Conservation (phyloP, 2,113 vertebrate genomes). For the Alethe diademata region DNA sequence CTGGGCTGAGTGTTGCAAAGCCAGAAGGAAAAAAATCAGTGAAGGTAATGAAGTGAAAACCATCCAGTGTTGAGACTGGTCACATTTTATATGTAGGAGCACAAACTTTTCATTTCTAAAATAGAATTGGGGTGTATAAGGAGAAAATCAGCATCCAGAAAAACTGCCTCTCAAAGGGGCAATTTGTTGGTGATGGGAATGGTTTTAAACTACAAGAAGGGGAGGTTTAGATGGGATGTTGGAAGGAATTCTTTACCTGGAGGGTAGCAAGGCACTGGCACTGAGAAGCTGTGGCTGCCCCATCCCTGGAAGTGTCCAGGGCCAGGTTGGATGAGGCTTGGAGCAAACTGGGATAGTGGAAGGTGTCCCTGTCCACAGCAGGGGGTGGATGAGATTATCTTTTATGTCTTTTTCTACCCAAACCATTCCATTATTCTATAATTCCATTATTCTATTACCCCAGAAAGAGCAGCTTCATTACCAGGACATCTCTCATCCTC, state of each 20-base stretch:
- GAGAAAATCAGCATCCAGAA: not conserved
- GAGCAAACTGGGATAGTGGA: not conserved
- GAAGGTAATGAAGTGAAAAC: not conserved
- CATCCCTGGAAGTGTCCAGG: not conserved
- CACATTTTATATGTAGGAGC: not conserved
- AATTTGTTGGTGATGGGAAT: not conserved
- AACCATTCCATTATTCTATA: not conserved
- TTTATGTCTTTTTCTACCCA: not conserved
- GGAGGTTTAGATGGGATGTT: not conserved
- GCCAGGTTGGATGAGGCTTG: fast-evolving
- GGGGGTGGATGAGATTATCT: fast-evolving
- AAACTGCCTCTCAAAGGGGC: not conserved
- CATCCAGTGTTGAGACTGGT: not conserved
- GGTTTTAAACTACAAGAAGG: not conserved
- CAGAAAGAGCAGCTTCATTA: not conserved
- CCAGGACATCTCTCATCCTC: not conserved
- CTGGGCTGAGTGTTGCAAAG: not conserved
- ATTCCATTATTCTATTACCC: not conserved
- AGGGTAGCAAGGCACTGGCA: not conserved
- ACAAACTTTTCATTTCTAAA: not conserved
- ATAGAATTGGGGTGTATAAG: fast-evolving
- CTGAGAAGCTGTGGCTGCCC: not conserved
- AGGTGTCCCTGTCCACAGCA: not conserved
- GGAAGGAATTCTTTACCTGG: not conserved
- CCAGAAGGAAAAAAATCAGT: not conserved